Conservation (phyloP, 92 coral and sea anemone genomes). For the Phenganax marumi region DNA sequence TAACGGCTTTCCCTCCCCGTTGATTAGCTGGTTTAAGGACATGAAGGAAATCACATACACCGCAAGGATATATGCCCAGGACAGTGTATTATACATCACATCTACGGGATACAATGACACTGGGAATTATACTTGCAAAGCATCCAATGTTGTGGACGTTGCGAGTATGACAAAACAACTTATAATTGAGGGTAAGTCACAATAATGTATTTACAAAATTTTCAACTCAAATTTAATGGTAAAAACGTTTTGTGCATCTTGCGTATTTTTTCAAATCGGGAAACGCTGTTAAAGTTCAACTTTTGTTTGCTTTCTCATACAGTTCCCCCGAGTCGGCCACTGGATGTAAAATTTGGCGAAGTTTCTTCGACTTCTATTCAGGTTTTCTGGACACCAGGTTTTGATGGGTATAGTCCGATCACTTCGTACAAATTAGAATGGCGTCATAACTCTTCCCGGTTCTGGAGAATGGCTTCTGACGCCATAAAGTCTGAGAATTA, state of each 20-base stretch:
- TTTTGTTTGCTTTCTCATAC: not conserved
- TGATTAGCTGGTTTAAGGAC: slow-evolving; percentile 66
- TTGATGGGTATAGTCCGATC: slow-evolving; percentile 78
- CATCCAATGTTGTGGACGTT: slow-evolving; percentile 70
- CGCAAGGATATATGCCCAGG: slow-evolving; percentile 39
- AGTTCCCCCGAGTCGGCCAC: slow-evolving; percentile 84
- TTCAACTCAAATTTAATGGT: not conserved
- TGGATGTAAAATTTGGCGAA: slow-evolving; percentile 53
- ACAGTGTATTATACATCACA: not conserved
- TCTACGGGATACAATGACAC: slow-evolving; percentile 37
- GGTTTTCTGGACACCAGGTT: slow-evolving; percentile 85
- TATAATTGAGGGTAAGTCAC: slow-evolving; percentile 73
- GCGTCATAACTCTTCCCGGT: slow-evolving; percentile 34
- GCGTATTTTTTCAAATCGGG: not conserved
- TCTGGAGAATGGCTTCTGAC: slow-evolving; percentile 33
- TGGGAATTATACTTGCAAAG: slow-evolving; percentile 72
- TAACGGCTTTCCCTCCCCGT: slow-evolving; percentile 74
- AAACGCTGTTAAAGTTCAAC: not conserved
- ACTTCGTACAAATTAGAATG: slow-evolving; percentile 66
- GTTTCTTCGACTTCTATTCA: slow-evolving; percentile 67
- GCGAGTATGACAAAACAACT: slow-evolving; percentile 50
- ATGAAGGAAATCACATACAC: slow-evolving; percentile 36
- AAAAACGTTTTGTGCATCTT: not conserved
- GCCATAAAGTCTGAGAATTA: slow-evolving; percentile 36
- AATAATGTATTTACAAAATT: not conserved